A percentile compares a stretch with the other conserved stretches of the same genome.
These are phyloP conservation scores for Enteromius argenteus DNA, from an alignment of 2,797 vertebrate genomes.

Conservation along the genomic window DNA sequence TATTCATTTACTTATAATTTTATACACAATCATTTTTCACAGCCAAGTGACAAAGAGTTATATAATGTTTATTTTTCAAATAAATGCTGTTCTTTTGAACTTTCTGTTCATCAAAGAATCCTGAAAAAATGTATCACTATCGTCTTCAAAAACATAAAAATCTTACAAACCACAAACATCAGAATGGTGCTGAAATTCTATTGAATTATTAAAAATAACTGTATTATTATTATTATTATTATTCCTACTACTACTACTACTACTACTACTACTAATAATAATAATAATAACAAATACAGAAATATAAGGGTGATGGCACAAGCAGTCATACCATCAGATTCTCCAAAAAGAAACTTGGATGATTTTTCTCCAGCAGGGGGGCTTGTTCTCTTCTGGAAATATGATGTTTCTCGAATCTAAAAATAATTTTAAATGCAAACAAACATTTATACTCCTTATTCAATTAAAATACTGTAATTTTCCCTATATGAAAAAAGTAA, in stretches of 20 bases:
- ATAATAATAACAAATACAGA: not conserved
- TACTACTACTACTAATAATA: not conserved
- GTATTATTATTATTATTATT: not conserved
- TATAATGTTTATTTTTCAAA: no score
- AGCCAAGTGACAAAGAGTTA: no score
- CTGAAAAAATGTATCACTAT: no score
- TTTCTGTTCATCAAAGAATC: no score
- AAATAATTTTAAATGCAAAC: slow-evolving; percentile 17
- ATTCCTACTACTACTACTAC: not conserved
- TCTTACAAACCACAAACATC: not conserved
- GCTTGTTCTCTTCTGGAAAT: slow-evolving; percentile 84
- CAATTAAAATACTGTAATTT: not conserved
- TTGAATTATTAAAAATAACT: not conserved
- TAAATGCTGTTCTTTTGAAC: no score
- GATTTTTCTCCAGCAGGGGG: slow-evolving; percentile 79
- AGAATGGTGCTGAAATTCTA: not conserved
- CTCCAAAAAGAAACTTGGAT: slow-evolving; percentile 73
- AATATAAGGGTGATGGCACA: not conserved
- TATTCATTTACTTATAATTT: not conserved
- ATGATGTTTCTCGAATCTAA: slow-evolving; percentile 86
- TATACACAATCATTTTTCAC: not conserved
- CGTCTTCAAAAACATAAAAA: not conserved
- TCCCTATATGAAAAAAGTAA: not conserved
- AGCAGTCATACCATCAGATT: slow-evolving; percentile 76
- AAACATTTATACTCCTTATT: not conserved